Evolutionary conservation across 2,888 invertebrate genomes (phyloP).

Genomic region (Fragum whitleyi): DNA sequence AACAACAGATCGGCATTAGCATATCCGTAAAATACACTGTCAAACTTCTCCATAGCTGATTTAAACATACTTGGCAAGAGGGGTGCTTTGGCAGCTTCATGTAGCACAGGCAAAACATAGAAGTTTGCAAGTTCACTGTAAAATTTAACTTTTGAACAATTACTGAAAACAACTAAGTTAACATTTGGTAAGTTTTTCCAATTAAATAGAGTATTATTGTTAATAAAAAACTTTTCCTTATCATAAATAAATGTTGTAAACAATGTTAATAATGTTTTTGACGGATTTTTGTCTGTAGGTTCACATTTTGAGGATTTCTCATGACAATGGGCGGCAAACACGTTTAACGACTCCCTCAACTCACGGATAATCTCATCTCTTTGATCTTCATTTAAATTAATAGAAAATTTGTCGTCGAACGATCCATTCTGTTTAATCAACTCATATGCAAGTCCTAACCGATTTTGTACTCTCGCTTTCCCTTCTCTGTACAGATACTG

Average conservation of each 20-base stretch:
- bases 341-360: slow-evolving; percentile 12
- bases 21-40: slow-evolving; percentile 57
- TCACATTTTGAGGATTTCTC: slow-evolving; percentile 11
- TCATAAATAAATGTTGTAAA: slow-evolving; percentile 65
- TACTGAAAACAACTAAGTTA: slow-evolving; percentile 56
- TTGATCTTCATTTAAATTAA: slow-evolving; percentile 43
- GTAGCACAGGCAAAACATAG: slow-evolving; percentile 38
- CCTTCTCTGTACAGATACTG: background rate
- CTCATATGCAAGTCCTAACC: slow-evolving; percentile 18
- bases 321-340: slow-evolving; percentile 12
- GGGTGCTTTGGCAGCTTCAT: slow-evolving; percentile 45
- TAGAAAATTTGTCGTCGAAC: slow-evolving; percentile 31
- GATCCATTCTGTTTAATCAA: slow-evolving; percentile 29
- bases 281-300: background rate
- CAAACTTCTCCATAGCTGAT: slow-evolving; percentile 36
- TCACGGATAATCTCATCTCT: slow-evolving; percentile 7
- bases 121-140: slow-evolving; percentile 46
- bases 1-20: slow-evolving; percentile 64
- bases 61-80: slow-evolving; percentile 54
- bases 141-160: slow-evolving; percentile 43
- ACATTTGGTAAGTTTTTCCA: slow-evolving; percentile 53
- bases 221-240: slow-evolving; percentile 57
- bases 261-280: slow-evolving; percentile 43
- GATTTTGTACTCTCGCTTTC: background rate
- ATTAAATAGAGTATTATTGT: slow-evolving; percentile 58